Percentiles rank a stretch among this genome's conserved stretches.
These are phyloP conservation scores for Benitochromis conjunctus DNA, from an alignment of 2,113 vertebrate genomes.

Conservation along the genomic window DNA sequence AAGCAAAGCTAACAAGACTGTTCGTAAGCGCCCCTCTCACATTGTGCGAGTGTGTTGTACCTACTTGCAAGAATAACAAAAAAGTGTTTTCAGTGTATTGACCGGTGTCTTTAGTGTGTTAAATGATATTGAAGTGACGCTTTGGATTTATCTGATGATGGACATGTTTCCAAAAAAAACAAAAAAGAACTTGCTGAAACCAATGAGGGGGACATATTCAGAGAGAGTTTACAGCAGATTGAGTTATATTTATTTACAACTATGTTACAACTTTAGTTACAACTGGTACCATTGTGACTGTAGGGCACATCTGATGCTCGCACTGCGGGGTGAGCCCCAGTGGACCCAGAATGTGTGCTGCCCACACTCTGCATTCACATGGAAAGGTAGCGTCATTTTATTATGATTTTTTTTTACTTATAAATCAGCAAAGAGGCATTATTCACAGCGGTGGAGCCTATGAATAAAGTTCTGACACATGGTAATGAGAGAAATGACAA, in stretches of 20 bases:
- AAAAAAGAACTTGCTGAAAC: no score
- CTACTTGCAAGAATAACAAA: not conserved
- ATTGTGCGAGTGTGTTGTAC: not conserved
- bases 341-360: not conserved
- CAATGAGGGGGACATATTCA: no score
- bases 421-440: not conserved
- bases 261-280: no score
- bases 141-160: no score
- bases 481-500: not conserved
- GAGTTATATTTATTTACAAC: no score
- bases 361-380: not conserved
- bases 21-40: no score
- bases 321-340: not conserved
- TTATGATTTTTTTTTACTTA: rapidly evolving
- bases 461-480: not conserved
- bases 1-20: not conserved
- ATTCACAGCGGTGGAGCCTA: not conserved
- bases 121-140: no score
- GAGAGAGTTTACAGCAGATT: no score
- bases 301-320: not conserved
- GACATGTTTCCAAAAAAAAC: no score
- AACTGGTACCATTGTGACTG: not conserved
- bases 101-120: not conserved
- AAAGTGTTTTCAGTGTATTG: not conserved
- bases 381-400: not conserved